Evolutionary conservation across 2,797 vertebrate species (phyloP), one percentile per base, ranked within the genome.

Genomic region (Telmatherina bonti): DNA sequence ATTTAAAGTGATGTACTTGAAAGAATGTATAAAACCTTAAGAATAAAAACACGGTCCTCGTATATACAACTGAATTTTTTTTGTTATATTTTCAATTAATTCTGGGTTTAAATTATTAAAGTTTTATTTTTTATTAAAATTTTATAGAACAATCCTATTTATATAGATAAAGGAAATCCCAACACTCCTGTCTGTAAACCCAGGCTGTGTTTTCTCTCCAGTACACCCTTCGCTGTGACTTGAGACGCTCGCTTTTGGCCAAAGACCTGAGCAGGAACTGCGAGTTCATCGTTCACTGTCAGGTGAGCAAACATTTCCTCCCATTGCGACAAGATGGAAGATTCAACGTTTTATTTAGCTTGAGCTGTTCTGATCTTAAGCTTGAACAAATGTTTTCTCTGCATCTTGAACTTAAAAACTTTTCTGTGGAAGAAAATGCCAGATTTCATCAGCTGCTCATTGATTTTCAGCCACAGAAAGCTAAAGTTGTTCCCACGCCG

Each of bases 221-320:
- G 98, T 99, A 99, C 78, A 95, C 93, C 0, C 94, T 99, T 10
- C 96, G 97, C 79, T 99, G 98, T 86, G 98, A 99, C 87, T 94
- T 99, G 96, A 94, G 94, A 76, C 96, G 97, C 52, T 94, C 98
- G 4, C 94, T 99, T 84, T 78, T 99, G 91, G 96, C 97, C 20
- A 99, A 99, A 92, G 97, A 99, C 91, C 87, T 99, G 76, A 97
- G 91, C 59, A 97, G 97, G 93, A 96, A 92, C 64, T 98, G 96
- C 55, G 98, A 99, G 84, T 99, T 99, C 91, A 99, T 99, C 73
- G 92, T 99, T 0, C 97, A 99, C 87, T 95, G 94, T 27, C 90
- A 95, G 72, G 98, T 98, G 83, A 94, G 94, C 11, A 12, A 26
- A 31, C 3, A 29, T 1, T 2, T 51, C 1, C 45, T 59, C 2